Conservation (phyloP, 2,797 vertebrate genomes). For the Enteromius treurensis region DNA sequence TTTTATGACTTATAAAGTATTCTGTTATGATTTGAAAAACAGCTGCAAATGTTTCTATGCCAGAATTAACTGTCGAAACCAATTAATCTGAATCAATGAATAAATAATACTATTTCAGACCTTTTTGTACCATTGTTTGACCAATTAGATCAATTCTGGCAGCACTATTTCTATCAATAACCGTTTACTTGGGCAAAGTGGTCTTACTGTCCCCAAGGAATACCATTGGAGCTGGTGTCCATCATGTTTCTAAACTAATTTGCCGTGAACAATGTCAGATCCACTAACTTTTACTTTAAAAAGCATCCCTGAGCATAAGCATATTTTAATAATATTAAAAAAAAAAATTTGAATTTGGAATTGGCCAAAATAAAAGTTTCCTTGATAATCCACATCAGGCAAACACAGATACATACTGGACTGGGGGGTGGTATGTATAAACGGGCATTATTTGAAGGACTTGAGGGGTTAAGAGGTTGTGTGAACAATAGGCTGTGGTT, state of each 20-base stretch:
- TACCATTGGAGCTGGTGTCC: not conserved
- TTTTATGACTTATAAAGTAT: not conserved
- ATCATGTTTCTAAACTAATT: not conserved
- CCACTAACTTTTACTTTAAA: not conserved
- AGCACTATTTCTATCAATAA: too few species aligned
- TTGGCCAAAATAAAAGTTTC: not conserved
- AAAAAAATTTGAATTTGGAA: too few species aligned
- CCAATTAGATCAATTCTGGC: not conserved
- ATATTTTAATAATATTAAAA: too few species aligned
- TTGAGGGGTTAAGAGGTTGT: constrained; percentile 36
- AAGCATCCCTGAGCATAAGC: not conserved
- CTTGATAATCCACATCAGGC: constrained; percentile 27
- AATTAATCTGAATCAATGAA: not conserved
- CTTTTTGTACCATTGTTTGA: not conserved
- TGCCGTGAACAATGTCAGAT: not conserved
- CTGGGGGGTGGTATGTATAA: not conserved
- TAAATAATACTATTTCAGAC: not conserved
- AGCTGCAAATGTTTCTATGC: not conserved
- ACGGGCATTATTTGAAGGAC: constrained; percentile 15
- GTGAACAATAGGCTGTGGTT: constrained; percentile 44
- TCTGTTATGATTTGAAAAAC: not conserved
- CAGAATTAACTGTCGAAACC: not conserved
- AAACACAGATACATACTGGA: constrained; percentile 13
- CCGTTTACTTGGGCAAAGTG: not conserved
- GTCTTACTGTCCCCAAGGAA: not conserved